Conservation (phyloP, 2,888 invertebrate genomes). For the Oegoconia quadripuncta region DNA sequence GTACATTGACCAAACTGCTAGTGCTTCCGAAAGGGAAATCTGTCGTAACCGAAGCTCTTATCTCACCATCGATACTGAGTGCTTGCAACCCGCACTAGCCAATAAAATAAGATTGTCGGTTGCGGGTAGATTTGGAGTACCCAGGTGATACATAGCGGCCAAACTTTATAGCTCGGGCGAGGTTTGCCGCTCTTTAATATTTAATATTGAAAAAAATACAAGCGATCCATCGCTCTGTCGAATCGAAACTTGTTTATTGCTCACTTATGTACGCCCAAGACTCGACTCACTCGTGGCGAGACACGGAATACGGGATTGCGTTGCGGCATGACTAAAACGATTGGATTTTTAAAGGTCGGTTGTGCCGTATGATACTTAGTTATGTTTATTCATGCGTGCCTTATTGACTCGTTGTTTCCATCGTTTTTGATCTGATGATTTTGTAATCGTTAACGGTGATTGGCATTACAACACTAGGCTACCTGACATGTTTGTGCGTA, state of each 20-base stretch:
- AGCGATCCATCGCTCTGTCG: conserved; percentile 52
- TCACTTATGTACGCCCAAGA: not conserved
- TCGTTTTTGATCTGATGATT: no score
- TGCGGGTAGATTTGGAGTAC: conserved; percentile 46
- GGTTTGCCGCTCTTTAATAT: conserved; percentile 71
- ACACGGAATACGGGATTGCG: not conserved
- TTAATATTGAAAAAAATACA: conserved; percentile 66
- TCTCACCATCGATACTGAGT: conserved; percentile 3
- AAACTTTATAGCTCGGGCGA: conserved; percentile 65
- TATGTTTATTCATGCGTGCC: no score
- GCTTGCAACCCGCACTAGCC: conserved; percentile 40
- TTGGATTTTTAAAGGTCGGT: not conserved
- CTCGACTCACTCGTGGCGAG: not conserved
- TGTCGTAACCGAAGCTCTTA: conserved; percentile 3
- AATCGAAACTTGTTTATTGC: conserved; percentile 14
- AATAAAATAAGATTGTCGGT: conserved; percentile 69
- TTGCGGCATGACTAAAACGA: not conserved
- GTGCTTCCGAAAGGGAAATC: no score
- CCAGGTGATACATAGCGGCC: conserved; percentile 69
- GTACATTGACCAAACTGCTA: not conserved
- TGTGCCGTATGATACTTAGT: not conserved
- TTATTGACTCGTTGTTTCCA: no score
- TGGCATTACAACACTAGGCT: no score
- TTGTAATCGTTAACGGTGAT: no score
- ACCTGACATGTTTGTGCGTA: no score